Evolutionary conservation across 92 coral and sea anemone species (phyloP).

Genomic region (Ricordea florida): DNA sequence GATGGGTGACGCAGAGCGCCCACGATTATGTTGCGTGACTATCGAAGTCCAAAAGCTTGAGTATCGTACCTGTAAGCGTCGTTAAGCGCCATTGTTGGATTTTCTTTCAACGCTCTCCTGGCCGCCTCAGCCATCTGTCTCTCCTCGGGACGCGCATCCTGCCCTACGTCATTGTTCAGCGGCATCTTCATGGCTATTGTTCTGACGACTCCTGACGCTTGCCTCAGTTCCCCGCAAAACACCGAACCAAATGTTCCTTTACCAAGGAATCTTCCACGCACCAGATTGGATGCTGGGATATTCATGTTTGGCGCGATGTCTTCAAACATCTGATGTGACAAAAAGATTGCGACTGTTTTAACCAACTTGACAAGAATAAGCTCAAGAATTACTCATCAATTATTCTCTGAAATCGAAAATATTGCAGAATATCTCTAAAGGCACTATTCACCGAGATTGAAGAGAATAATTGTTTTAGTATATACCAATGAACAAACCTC

Average conservation of each 20-base stretch:
- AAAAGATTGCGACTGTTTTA: background rate
- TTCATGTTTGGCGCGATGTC: slow-evolving; percentile 94
- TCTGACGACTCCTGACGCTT: slow-evolving; percentile 61
- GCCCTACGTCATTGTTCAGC: slow-evolving; percentile 90
- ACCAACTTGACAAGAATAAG: too few relatives aligned
- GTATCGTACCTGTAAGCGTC: slow-evolving; percentile 90
- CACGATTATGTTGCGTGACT: too few relatives aligned
- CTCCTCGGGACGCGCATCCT: slow-evolving; percentile 88
- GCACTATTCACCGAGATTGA: too few relatives aligned
- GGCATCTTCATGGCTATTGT: slow-evolving; percentile 99
- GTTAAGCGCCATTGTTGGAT: slow-evolving; percentile 84
- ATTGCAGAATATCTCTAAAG: too few relatives aligned
- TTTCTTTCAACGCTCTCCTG: slow-evolving; percentile 73
- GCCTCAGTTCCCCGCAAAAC: slow-evolving; percentile 90
- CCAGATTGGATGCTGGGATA: slow-evolving; percentile 69
- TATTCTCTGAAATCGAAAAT: too few relatives aligned
- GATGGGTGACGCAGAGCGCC: too few relatives aligned
- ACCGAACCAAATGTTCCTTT: slow-evolving; percentile 98
- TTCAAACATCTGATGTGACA: slow-evolving; percentile 77
- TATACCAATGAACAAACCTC: too few relatives aligned
- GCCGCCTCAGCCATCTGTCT: slow-evolving; percentile 93
- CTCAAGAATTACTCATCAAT: too few relatives aligned
- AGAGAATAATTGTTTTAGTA: too few relatives aligned
- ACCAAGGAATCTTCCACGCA: slow-evolving; percentile 86
- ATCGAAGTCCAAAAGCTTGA: background rate